Base-by-base conservation (phyloP, 2,113 vertebrate genomes). In the Equus quagga region DNA sequence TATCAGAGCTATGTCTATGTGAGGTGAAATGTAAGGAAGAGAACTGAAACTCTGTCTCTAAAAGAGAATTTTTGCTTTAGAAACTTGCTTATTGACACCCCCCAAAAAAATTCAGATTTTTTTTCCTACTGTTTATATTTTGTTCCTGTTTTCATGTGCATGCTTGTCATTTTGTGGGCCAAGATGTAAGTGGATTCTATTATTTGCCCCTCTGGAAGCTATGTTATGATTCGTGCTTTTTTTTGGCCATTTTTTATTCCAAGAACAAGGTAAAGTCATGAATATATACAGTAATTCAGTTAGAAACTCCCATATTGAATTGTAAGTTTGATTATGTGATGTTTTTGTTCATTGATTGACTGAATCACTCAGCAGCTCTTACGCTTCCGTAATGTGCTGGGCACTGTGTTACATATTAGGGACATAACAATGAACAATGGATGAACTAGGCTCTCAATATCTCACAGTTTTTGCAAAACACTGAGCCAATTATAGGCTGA, bases 251-350 rank as follows among this genome's bases (percentile, higher is more conserved):
- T 95, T 89, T 86, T 83, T 0, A 84, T 82, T 84, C 15, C 28
- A 85, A 88, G 18, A 87, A 81, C 23, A 91, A 90, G 67, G 24
- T 19, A 70, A 89, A 87, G 65, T 82, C 80, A 92, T 91, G 49
- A 85, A 41, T 58, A 51, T 23, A 69, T 79, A 54, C 4, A 54
- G 51, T 54, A 51, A 86, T 83, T 94, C 56, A 69, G 81, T 69
- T 65, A 60, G 72, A 72, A 10, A 89, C 4, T 14, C 41, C 1
- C 24, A 44, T 49, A 76, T 60, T 64, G 81, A 95, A 93, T 72
- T 86, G 26, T 60, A 78, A 70, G 76, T 51, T 28, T 46, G 8
- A 56, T 76, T 81, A 89, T 33, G 41, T 41, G 18, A 17, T 28
- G 8, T 85, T 12, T 64, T 65, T 81, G 28, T 15, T 78, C 18